phyloP scores from a whole-genome alignment of 2,113 vertebrate species.

The Acrocephalus arundinaceus region DNA sequence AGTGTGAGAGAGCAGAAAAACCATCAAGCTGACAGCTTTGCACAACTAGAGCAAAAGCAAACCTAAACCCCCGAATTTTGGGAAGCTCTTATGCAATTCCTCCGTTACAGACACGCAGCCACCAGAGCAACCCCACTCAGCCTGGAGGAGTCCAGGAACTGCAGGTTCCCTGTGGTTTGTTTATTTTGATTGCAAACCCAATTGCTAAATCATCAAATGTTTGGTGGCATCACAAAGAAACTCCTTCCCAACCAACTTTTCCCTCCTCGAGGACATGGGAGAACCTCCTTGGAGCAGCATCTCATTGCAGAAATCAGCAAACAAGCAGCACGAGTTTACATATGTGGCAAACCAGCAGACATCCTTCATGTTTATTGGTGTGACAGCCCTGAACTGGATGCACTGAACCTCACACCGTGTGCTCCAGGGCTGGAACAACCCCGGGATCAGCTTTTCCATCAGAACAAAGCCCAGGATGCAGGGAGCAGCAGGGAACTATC shows the following conservation, averaged over 20 bases:
- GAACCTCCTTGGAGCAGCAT: not conserved
- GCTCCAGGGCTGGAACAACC: not conserved
- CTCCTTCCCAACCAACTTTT: not conserved
- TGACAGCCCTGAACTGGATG: constrained; percentile 39
- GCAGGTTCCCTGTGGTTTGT: not conserved
- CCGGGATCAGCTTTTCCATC: not conserved
- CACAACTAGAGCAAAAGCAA: not conserved
- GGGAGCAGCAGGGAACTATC: not conserved
- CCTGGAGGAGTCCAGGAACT: not conserved
- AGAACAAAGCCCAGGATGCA: not conserved
- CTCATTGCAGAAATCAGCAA: not conserved
- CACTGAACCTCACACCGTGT: not conserved
- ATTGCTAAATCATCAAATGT: not conserved
- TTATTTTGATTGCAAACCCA: not conserved
- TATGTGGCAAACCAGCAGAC: not conserved
- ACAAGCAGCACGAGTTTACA: not conserved
- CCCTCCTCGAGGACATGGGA: not conserved
- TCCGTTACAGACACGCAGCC: accelerated
- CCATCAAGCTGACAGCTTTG: not conserved
- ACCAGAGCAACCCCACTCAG: not conserved
- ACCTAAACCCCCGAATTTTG: not conserved
- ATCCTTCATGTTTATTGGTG: constrained; percentile 23
- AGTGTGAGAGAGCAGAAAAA: not conserved
- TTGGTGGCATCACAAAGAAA: not conserved
- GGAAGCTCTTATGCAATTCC: not conserved